Conservation (phyloP, 2,888 invertebrate species). For the Nineta flava region DNA sequence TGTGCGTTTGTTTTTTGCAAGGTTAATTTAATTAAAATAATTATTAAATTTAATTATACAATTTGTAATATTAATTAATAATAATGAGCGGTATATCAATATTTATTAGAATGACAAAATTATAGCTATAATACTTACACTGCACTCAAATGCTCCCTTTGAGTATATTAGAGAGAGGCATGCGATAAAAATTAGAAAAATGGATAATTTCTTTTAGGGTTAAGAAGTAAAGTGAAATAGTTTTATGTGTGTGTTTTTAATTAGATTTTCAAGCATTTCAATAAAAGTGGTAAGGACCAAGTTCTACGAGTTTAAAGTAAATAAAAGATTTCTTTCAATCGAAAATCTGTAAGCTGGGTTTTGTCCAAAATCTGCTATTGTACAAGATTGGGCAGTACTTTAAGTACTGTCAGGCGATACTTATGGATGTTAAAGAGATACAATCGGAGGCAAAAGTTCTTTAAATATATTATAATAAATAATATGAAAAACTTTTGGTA, state of each 20-base stretch:
- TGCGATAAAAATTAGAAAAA: background rate
- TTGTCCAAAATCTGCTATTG: too few relatives aligned
- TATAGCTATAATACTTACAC: slow-evolving; percentile 55
- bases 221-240: background rate
- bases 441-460: too few relatives aligned
- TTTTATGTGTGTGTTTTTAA: background rate
- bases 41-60: background rate
- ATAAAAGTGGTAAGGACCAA: too few relatives aligned
- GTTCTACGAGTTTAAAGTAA: too few relatives aligned
- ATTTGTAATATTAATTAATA: background rate
- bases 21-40: background rate
- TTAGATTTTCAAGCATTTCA: background rate
- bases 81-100: background rate
- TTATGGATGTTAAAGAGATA: too few relatives aligned
- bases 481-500: too few relatives aligned
- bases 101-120: background rate
- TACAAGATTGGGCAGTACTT: too few relatives aligned
- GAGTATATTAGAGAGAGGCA: slow-evolving; percentile 6
- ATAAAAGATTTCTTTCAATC: too few relatives aligned
- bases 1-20: background rate
- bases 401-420: too few relatives aligned
- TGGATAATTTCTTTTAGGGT: too few relatives aligned
- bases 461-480: too few relatives aligned
- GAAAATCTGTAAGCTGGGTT: too few relatives aligned
- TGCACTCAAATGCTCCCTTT: slow-evolving; percentile 81